Base-by-base conservation (phyloP, 2,888 invertebrate genomes). In the Sepiola atlantica region DNA sequence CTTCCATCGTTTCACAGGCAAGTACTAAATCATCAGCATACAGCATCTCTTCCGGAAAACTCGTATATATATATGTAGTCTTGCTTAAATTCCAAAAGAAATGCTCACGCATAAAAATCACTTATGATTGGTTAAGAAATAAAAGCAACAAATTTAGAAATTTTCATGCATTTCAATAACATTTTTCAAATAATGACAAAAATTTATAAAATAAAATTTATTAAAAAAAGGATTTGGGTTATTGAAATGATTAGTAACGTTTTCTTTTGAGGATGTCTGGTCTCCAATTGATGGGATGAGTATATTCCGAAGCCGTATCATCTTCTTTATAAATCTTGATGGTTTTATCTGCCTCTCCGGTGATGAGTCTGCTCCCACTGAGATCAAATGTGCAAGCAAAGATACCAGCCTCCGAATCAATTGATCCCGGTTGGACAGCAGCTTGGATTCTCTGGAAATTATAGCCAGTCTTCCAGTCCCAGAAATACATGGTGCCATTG, bases 401-500 rank as follows among this genome's bases (percentile, higher is more conserved):
- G 95, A 99, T 98, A 91, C 99, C 99, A 35, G 99, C 99, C 97
- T 99, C 99, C 32, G 99, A 99, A 97, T 99, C 99, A 98, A 99
- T 99, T 0, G 99, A 99, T 28, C 99, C 99, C 0, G 99, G 99
- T 97, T 99, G 99, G 0, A 99, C 99, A 4, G 99, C 98, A 12
- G 99, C 98, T 98, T 98, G 98, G 8, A 98, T 96, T 57, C 97
- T 95, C 96, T 99, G 99, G 98, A 99, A 99, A 97, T 99, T 99
- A 97, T 99, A 99, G 0, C 99, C 99, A 0, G 99, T 99, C 96
- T 99, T 98, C 99, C 99, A 99, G 97, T 99, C 99, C 99, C 99
- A 99, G 96, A 99, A 98, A 97, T 98, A 98, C 98, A 99, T 98
- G 0, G 99, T 99, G 0, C 99, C 99, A 97, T 99, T 99, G 97